Percentiles rank a stretch among this genome's conserved stretches.
Evolutionary conservation across 2,888 invertebrate genomes (phyloP).

Genomic region (Heliconius cydno): DNA sequence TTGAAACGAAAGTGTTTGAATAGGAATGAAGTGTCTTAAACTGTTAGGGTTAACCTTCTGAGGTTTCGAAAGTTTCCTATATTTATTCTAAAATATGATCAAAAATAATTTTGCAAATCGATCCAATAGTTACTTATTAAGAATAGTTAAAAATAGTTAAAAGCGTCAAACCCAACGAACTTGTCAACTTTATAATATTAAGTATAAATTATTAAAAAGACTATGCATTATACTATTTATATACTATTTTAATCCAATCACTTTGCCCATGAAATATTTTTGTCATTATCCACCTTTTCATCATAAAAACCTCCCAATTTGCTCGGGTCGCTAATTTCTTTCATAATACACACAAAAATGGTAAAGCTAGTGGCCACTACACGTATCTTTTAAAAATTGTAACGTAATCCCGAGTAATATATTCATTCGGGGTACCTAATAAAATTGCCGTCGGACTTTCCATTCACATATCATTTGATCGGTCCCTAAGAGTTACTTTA

Average conservation of each 20-base stretch:
- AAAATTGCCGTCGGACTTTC: constrained; percentile 46
- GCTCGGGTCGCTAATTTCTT: constrained; percentile 19
- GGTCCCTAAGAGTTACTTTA: constrained; percentile 34
- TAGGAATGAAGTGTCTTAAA: too few relatives aligned
- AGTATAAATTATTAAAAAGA: too few relatives aligned
- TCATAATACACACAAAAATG: background rate
- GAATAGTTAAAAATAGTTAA: too few relatives aligned
- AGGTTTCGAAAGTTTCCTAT: too few relatives aligned
- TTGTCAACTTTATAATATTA: too few relatives aligned
- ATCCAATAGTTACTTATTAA: too few relatives aligned
- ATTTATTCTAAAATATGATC: too few relatives aligned
- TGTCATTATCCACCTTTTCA: background rate
- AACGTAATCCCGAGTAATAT: constrained; percentile 43
- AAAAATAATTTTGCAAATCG: too few relatives aligned
- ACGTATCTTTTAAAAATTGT: constrained; percentile 28
- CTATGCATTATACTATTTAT: too few relatives aligned
- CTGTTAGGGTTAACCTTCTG: too few relatives aligned
- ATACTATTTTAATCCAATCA: background rate
- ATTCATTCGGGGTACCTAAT: constrained; percentile 50
- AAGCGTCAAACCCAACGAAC: too few relatives aligned
- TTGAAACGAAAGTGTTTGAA: too few relatives aligned
- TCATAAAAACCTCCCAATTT: background rate
- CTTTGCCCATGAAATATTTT: background rate
- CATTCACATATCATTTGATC: constrained; percentile 44
- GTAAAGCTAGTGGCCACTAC: background rate